These are phyloP conservation scores for Crossaster papposus DNA, from an alignment of 53 echinoderm and acorn worm genomes.

Conservation along the genomic window DNA sequence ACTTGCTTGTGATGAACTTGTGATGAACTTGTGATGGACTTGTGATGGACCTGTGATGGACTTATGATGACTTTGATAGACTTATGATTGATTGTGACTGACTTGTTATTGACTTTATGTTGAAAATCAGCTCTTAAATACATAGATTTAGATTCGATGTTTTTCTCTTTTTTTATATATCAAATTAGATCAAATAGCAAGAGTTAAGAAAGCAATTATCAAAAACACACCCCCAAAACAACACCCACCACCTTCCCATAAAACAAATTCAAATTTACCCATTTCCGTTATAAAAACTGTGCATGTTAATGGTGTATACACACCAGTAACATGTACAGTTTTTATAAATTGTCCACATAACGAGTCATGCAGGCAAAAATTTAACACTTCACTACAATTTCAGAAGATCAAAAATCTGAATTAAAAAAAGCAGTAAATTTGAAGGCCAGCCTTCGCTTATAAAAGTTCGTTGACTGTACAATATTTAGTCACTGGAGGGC, in stretches of 20 bases:
- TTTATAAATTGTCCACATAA: background rate
- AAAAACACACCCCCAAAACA: too few species aligned
- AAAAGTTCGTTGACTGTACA: conserved; percentile 29
- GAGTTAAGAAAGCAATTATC: too few species aligned
- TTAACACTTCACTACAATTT: background rate
- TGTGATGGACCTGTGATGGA: too few species aligned
- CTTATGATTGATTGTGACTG: too few species aligned
- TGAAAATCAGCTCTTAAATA: background rate
- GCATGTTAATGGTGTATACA: background rate
- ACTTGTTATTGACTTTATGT: background rate
- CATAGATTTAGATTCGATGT: background rate
- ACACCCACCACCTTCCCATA: too few species aligned
- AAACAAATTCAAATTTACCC: too few species aligned
- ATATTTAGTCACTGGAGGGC: conserved; percentile 29
- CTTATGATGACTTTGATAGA: too few species aligned
- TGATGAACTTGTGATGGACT: too few species aligned
- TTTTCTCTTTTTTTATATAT: background rate
- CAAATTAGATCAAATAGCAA: too few species aligned
- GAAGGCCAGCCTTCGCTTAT: conserved; percentile 56
- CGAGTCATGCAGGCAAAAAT: background rate
- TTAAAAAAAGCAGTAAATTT: background rate
- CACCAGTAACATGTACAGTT: background rate
- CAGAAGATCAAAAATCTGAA: background rate
- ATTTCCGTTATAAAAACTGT: background rate
- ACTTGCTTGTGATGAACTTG: too few species aligned